Evolutionary conservation across 2,797 vertebrate species (phyloP), one percentile per base, ranked within the genome.

Genomic region (Sitta carolinensis): DNA sequence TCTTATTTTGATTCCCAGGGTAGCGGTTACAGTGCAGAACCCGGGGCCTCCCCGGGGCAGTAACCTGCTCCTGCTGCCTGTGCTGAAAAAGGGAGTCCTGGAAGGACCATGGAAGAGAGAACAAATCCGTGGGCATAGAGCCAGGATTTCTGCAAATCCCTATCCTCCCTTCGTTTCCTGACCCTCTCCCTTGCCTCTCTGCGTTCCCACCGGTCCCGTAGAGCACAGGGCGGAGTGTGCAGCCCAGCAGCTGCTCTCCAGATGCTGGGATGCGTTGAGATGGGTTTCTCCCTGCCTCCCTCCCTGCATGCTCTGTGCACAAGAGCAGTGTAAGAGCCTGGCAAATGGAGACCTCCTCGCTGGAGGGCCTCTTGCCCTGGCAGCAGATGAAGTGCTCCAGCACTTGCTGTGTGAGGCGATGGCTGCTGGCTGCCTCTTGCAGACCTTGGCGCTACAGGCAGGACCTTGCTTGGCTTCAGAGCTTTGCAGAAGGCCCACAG

Each of bases 231-330:
- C n/a, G 51, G 36, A 91, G 82, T 20, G 20, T 0, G 0, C 47
- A 69, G 95, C 87, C 94, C 94, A 90, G 87, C 95, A 96, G 95
- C 96, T 97, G 95, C 88, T 93, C 54, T 94, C 95, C 96, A 96
- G 95, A 93, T 96, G 96, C 91, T 68, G 80, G 7, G 47, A 36
- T 76, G 76, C 91, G 80, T 89, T 94, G 79, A 69, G 81, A 93
- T 63, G 80, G 86, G 42, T 72, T 94, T 79, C 72, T 73, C 62
- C 73, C 82, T 68, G 48, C 79, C 77, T 90, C 43, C 79, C 72
- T 74, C 76, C 59, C 74, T 72, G 72, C 34, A 4, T 67, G 52
- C 38, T 59, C 58, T 61, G 52, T 92, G 57, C 45, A 20, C 52
- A 20, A 66, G 77, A 78, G 82, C 59, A 50, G 63, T 26, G 3